Percentiles rank a stretch among this genome's conserved stretches.
phyloP scores from a whole-genome alignment of 53 echinoderm and acorn worm genomes.

The Luidia sarsii region DNA sequence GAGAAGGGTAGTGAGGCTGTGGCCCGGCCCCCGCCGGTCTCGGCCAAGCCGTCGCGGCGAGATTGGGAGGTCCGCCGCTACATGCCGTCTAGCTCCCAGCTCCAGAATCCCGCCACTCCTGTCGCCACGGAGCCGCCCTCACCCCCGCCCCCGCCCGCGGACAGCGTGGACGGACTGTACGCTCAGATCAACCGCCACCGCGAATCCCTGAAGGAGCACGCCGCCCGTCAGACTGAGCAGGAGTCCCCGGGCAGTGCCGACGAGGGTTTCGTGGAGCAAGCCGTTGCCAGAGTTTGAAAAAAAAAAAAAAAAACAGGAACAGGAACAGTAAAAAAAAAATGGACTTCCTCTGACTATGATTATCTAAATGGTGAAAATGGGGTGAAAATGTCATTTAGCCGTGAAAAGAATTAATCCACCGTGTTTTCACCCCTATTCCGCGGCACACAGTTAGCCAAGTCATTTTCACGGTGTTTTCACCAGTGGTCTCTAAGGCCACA shows the following conservation, averaged over 20 bases:
- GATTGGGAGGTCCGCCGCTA: not conserved
- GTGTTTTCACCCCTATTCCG: no score
- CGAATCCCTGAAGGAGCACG: not conserved
- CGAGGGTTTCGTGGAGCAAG: conserved; percentile 20
- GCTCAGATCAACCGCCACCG: conserved; percentile 8
- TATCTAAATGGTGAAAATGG: no score
- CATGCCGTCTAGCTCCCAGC: not conserved
- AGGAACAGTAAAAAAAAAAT: no score
- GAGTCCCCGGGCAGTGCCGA: not conserved
- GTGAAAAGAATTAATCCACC: no score
- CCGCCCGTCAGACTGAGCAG: not conserved
- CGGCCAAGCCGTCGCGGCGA: not conserved
- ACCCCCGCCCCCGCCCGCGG: conserved; percentile 31
- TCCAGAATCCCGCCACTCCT: no score
- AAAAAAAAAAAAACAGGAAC: no score
- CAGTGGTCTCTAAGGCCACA: no score
- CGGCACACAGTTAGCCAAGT: no score
- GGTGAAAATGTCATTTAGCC: no score
- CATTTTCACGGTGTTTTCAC: no score
- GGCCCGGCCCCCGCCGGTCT: not conserved
- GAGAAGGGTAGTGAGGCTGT: not conserved
- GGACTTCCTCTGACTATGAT: no score
- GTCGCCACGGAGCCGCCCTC: not conserved
- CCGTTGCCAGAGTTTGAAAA: not conserved
- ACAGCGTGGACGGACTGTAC: conserved; percentile 29